Percentiles rank a stretch among this genome's conserved stretches.
Conservation (phyloP, 2,113 vertebrate species). For the Chaetodon trifascialis region DNA sequence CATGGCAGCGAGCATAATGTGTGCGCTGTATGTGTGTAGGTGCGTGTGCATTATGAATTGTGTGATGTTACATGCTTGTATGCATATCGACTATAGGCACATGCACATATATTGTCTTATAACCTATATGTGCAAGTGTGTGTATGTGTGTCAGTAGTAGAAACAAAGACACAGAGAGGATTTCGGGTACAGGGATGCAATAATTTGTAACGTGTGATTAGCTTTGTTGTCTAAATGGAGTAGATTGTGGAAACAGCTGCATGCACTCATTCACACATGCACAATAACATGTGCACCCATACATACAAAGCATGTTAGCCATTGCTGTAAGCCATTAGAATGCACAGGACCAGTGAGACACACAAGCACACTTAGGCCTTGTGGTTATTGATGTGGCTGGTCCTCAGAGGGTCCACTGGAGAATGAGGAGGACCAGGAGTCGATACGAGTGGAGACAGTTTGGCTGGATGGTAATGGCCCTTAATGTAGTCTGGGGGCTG, state of each 20-base stretch:
- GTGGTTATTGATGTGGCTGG: conserved; percentile 62
- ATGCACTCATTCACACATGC: conserved; percentile 33
- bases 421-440: conserved; percentile 57
- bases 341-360: background rate
- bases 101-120: conserved; percentile 23
- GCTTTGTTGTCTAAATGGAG: conserved; percentile 26
- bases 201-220: conserved; percentile 4
- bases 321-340: background rate
- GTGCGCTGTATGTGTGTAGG: conserved; percentile 7
- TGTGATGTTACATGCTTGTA: conserved; percentile 22
- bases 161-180: background rate
- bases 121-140: conserved; percentile 32
- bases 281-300: background rate
- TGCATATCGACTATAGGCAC: conserved; percentile 35
- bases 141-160: background rate
- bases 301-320: background rate
- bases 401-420: conserved; percentile 51
- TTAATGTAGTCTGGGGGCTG: conserved; percentile 37
- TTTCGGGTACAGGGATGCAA: background rate
- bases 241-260: conserved; percentile 25
- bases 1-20: conserved; percentile 55
- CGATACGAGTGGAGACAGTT: conserved; percentile 68
- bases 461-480: conserved; percentile 67
- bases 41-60: background rate
- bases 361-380: conserved; percentile 20